Conservation (phyloP, 2,888 invertebrate species). For the Conistra vaccinii region DNA sequence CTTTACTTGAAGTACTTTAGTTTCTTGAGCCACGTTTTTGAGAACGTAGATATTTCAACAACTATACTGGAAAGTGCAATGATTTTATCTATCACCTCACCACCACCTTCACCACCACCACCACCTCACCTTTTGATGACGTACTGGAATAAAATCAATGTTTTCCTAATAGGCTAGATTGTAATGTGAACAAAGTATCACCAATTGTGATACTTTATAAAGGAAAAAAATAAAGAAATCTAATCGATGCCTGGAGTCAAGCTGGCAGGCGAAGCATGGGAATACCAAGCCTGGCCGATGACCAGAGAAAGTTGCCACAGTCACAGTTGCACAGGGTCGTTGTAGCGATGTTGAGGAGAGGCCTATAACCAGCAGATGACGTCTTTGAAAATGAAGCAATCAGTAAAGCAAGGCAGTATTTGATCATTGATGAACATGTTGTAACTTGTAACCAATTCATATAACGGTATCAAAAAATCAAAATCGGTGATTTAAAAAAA, state of each 20-base stretch:
- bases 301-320: no score
- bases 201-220: no score
- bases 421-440: not conserved
- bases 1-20: slow-evolving; percentile 21
- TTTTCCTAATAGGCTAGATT: no score
- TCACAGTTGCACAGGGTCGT: not conserved
- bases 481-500: no score
- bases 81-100: no score
- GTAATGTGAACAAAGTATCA: no score
- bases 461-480: no score
- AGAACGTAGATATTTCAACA: not conserved
- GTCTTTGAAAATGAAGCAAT: not conserved
- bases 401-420: not conserved
- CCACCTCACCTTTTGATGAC: not conserved
- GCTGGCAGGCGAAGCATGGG: not conserved
- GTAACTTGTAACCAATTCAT: no score
- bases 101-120: no score
- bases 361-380: no score
- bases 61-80: not conserved
- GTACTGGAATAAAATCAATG: not conserved
- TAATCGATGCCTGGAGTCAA: not conserved
- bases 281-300: not conserved
- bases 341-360: not conserved
- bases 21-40: slow-evolving; percentile 20
- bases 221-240: no score